Evolutionary conservation across 2,113 vertebrate genomes (phyloP), one percentile per base, ranked within the genome.

Genomic region (Nicator chloris): DNA sequence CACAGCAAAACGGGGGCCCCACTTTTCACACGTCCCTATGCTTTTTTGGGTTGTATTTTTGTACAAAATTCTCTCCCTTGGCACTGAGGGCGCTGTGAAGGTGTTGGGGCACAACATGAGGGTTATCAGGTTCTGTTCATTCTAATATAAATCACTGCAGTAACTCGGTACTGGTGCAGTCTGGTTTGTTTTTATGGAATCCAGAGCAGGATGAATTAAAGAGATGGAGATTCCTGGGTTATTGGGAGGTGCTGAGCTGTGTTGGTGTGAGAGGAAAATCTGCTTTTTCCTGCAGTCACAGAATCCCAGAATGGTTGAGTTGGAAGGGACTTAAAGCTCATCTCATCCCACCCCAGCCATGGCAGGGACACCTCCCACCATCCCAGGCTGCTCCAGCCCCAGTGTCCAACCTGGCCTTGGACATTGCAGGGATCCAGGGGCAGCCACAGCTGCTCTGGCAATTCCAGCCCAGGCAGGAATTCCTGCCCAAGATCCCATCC

Each of bases 11-110:
- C 8, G 21, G 8, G 28, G 7, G 2, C 17, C 13, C 0, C 13
- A 21, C 30, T 69, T 66, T 21, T 44, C 33, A 16, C 4, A 0
- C 0, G 0, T 26, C 39, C 0, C 5, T 37, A 18, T 13, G 31
- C 24, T 23, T 60, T 54, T 27, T 51, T 37, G 14, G 3, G 4
- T 24, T 5, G 2, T 56, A 5, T 77, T 84, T 51, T 44, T 60
- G 1, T 13, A 5, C 12, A 18, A 57, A 47, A 42, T 8, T 20
- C 17, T 39, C 45, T n/a, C 26, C 0, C 9, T 51, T 64, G 40
- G 40, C 13, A 15, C 50, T 18, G 10, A 60, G 61, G 57, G 12
- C 0, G 0, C 26, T 3, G 7, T 26, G 26, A 49, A 20, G 53
- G 21, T 22, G 75, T 80, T 40, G 37, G 70, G 77, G 89, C 31